phyloP scores from a whole-genome alignment of 2,113 vertebrate genomes.

The Zosterops japonicus region DNA sequence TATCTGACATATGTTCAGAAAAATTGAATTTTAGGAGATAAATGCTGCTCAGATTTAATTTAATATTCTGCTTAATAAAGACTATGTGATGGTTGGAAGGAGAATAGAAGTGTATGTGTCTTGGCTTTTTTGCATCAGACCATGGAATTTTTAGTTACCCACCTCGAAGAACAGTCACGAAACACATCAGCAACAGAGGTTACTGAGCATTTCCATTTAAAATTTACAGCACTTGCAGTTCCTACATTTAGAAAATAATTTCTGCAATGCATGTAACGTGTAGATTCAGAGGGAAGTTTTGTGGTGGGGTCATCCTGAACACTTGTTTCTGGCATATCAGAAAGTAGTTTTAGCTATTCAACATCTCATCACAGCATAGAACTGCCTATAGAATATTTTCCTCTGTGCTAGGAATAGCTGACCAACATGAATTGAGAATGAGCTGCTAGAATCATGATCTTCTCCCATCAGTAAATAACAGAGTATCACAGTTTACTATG shows the following conservation, averaged over 20 bases:
- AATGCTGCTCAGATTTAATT: slow-evolving; percentile 50
- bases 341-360: background rate
- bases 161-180: background rate
- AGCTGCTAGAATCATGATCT: background rate
- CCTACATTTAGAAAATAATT: background rate
- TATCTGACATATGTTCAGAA: slow-evolving; percentile 13
- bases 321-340: background rate
- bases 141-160: background rate
- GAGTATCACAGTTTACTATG: background rate
- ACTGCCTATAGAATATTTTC: background rate
- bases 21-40: slow-evolving; percentile 7
- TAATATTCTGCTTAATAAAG: slow-evolving; percentile 69
- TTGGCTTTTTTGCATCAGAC: background rate
- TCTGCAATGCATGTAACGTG: background rate
- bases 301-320: background rate
- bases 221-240: background rate
- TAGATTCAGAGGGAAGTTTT: background rate
- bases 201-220: background rate
- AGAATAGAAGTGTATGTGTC: slow-evolving; percentile 21
- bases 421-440: background rate
- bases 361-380: background rate
- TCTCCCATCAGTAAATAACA: background rate
- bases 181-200: background rate
- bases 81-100: slow-evolving; percentile 15
- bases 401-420: background rate